Evolutionary conservation across 1,140 invertebrate species (phyloP), one percentile per base, ranked within the genome.

Genomic region (Bombus superbus): DNA sequence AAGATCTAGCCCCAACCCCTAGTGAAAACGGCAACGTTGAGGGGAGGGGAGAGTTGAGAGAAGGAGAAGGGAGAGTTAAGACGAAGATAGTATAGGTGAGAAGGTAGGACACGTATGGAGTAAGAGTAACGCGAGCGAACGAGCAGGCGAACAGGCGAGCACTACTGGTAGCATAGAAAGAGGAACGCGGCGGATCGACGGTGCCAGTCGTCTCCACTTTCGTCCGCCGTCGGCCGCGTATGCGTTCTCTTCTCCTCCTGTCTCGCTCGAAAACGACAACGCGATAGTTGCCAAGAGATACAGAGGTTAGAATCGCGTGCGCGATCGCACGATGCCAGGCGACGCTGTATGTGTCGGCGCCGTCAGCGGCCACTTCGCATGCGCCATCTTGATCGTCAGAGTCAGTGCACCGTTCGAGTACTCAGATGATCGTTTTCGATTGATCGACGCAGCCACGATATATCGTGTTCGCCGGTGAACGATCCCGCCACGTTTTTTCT

Each of bases 201-300:
- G 86, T 77, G 89, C 79, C 92, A 92, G 92, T 92, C 86, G 87
- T 82, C 44, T 86, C 44, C 32, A 81, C 68, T 76, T 42, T n/a
- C 25, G 59, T 78, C 57, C 57, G 40, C 13, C 25, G 18, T 32
- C 0, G 18, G 47, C 1, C 47, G 47, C 32, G 2, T 28, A 10
- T 40, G 53, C 47, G 59, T 73, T 69, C 42, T 53, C 25, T 38
- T 47, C 44, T 18, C n/a, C 40, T n/a, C 28, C 69, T 28, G 32
- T 35, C 35, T 42, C 15, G 3, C 42, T 57, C 57, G 42, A 35
- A 73, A 35, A 40, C 47, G 57, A 35, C 71, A 25, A n/a, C n/a
- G 73, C 44, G 18, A 74, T n/a, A 40, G 62, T 68, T 40, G 25
- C 8, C 22, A 15, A 5, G 59, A 73, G 42, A 38, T 38, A 32